phyloP scores from a whole-genome alignment of 2,113 vertebrate genomes.

The Etheostoma spectabile region DNA sequence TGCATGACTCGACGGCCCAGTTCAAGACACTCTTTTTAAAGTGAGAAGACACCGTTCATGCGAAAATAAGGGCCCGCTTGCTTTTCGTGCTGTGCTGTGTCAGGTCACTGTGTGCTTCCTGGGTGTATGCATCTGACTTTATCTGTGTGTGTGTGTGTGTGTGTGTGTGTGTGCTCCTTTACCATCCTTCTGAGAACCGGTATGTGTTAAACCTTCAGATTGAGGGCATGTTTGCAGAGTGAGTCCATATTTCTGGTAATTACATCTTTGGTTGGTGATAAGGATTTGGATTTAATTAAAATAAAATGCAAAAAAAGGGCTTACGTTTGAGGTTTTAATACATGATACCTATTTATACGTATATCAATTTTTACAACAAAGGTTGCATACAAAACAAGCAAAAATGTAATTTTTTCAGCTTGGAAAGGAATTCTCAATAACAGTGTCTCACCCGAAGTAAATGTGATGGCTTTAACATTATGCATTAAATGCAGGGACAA shows the following conservation, averaged over 20 bases:
- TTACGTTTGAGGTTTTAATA: too few species aligned
- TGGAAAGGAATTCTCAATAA: too few species aligned
- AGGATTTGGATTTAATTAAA: neutral
- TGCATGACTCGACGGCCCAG: slow-evolving; percentile 11
- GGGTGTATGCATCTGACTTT: neutral
- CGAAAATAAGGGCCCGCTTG: slow-evolving; percentile 7
- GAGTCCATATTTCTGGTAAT: neutral
- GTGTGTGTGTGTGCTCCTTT: neutral
- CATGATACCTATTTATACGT: too few species aligned
- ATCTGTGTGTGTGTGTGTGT: neutral
- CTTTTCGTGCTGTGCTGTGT: neutral
- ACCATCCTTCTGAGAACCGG: neutral
- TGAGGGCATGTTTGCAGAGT: neutral
- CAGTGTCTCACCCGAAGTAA: too few species aligned
- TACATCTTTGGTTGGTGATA: neutral
- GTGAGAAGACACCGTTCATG: slow-evolving; percentile 7
- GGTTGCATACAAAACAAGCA: too few species aligned
- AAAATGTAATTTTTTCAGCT: too few species aligned
- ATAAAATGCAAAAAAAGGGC: too few species aligned
- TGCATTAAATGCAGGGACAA: too few species aligned
- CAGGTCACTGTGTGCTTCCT: neutral
- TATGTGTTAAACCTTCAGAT: neutral
- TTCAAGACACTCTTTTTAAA: slow-evolving; percentile 9
- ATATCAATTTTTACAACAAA: too few species aligned
- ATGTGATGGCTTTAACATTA: too few species aligned